Percentiles rank a stretch among this genome's conserved stretches.
Evolutionary conservation across 1,140 invertebrate genomes (phyloP).

Genomic region (Lucilia sericata): DNA sequence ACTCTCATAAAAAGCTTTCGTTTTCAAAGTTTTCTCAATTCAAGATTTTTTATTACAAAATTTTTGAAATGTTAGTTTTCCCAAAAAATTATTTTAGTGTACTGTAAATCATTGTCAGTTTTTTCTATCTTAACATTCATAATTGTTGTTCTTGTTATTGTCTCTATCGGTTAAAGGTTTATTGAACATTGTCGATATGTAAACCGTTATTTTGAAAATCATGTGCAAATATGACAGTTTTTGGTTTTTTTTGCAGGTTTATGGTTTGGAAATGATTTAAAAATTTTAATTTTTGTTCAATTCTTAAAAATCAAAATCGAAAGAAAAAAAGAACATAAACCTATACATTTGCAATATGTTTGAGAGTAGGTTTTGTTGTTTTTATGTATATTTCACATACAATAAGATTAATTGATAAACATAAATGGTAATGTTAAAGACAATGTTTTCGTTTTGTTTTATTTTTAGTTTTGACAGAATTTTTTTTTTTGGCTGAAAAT

Average conservation of each 20-base stretch:
- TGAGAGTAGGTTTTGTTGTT: no score
- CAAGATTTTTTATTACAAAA: no score
- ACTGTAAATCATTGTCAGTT: no score
- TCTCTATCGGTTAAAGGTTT: background rate
- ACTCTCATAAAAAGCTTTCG: no score
- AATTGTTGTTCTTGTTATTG: background rate
- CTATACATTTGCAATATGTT: no score
- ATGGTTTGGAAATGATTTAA: slow-evolving; percentile 10
- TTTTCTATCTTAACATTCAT: no score
- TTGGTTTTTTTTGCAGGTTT: slow-evolving; percentile 5
- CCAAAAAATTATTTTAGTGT: no score
- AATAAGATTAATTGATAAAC: slow-evolving; percentile 35
- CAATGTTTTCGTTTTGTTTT: slow-evolving; percentile 23
- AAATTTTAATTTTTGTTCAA: slow-evolving; percentile 20
- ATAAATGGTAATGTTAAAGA: slow-evolving; percentile 40
- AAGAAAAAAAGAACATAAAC: no score
- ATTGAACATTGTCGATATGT: slow-evolving; percentile 6
- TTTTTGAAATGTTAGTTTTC: no score
- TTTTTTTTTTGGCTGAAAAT: background rate
- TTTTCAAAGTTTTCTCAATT: no score
- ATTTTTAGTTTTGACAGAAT: background rate
- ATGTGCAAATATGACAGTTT: slow-evolving; percentile 41
- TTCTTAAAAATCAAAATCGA: background rate
- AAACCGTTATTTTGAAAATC: slow-evolving; percentile 34
- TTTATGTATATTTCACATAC: background rate